phyloP scores from a whole-genome alignment of 2,113 vertebrate genomes.

The Nipponia nippon region DNA sequence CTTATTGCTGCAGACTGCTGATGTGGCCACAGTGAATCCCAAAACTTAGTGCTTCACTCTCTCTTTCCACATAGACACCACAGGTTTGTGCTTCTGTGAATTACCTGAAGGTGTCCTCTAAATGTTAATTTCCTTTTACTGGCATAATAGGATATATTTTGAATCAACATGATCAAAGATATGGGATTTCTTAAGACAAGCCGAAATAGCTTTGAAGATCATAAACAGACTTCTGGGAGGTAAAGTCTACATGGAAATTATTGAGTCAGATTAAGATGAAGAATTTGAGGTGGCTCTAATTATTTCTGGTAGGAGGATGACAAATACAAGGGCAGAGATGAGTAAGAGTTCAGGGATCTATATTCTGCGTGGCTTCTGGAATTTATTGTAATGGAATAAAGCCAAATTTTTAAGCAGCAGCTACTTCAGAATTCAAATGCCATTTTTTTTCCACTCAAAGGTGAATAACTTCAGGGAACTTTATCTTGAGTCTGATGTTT shows the following conservation, averaged over 20 bases:
- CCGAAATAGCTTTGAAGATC: constrained; percentile 1
- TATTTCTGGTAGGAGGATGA: constrained; percentile 6
- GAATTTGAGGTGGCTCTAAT: not conserved
- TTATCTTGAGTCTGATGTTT: not conserved
- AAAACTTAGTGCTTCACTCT: not conserved
- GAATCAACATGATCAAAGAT: constrained; percentile 3
- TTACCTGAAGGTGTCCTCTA: not conserved
- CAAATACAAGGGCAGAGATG: not conserved
- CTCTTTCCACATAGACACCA: not conserved
- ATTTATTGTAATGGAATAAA: not conserved
- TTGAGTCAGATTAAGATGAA: not conserved
- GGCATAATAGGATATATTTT: not conserved
- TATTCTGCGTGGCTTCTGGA: not conserved
- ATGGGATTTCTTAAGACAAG: not conserved
- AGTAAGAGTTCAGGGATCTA: not conserved
- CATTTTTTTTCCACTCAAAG: not conserved
- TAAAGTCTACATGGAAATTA: constrained; percentile 18
- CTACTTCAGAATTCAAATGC: not conserved
- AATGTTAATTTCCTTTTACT: not conserved
- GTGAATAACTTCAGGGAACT: not conserved
- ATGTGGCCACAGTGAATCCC: not conserved
- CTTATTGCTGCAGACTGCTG: not conserved
- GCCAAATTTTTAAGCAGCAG: not conserved
- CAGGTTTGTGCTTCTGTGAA: not conserved
- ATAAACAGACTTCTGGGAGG: not conserved